Conservation (phyloP, 2,797 vertebrate species). For the Champsocephalus gunnari region DNA sequence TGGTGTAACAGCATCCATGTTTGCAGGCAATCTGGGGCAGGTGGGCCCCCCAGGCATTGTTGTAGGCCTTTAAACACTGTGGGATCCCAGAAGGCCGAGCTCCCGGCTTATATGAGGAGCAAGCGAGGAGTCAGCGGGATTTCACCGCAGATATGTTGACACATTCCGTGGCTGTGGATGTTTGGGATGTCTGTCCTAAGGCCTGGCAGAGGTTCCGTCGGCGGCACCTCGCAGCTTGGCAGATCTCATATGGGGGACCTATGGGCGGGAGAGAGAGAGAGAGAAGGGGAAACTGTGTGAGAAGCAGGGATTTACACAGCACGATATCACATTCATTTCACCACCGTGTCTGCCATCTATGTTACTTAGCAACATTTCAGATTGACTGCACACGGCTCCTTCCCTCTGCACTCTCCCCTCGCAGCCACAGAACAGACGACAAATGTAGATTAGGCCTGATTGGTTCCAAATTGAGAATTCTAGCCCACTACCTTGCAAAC, state of each 20-base stretch:
- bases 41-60: constrained; percentile 73
- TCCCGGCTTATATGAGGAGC: constrained; percentile 62
- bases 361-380: constrained; percentile 86
- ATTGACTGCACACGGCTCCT: constrained; percentile 81
- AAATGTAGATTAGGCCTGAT: constrained; percentile 83
- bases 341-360: constrained; percentile 79
- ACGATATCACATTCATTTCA: constrained; percentile 82
- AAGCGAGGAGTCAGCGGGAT: constrained; percentile 75
- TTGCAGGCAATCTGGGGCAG: constrained; percentile 69
- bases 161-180: constrained; percentile 78
- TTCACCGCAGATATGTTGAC: constrained; percentile 75
- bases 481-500: constrained; percentile 82
- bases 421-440: constrained; percentile 67
- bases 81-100: constrained; percentile 67
- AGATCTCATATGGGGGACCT: constrained; percentile 81
- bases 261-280: constrained; percentile 60
- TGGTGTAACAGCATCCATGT: constrained; percentile 58
- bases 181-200: constrained; percentile 73
- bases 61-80: constrained; percentile 71
- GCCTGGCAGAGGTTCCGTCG: constrained; percentile 65
- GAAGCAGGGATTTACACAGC: constrained; percentile 78
- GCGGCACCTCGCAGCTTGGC: constrained; percentile 75
- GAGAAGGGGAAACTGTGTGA: constrained; percentile 66
- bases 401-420: constrained; percentile 70
- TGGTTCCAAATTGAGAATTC: constrained; percentile 83